A percentile compares a stretch with the other conserved stretches of the same genome.
Conservation (phyloP, 2,113 vertebrate species). For the Excalfactoria chinensis region DNA sequence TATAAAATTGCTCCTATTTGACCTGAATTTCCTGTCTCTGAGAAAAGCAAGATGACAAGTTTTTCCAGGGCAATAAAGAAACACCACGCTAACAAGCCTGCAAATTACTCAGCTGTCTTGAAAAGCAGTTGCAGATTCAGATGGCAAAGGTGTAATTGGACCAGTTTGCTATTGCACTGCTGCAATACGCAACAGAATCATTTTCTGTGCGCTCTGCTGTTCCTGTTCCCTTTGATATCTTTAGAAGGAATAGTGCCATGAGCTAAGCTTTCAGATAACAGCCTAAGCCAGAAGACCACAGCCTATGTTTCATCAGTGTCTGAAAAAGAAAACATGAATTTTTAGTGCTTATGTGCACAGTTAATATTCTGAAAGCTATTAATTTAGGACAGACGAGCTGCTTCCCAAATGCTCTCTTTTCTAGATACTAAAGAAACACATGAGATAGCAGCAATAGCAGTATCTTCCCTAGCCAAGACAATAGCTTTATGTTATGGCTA, state of each 20-base stretch:
- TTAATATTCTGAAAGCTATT: not conserved
- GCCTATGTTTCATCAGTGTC: not conserved
- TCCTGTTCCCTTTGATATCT: not conserved
- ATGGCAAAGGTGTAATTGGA: slow-evolving; percentile 3
- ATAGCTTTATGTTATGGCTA: not conserved
- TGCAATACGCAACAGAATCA: not conserved
- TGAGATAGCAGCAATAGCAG: not conserved
- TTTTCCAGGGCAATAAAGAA: slow-evolving; percentile 8
- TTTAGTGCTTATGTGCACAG: not conserved
- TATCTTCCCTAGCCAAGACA: not conserved
- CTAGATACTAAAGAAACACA: not conserved
- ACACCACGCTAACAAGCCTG: not conserved
- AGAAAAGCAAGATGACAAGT: not conserved
- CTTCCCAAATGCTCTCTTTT: not conserved
- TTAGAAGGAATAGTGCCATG: not conserved
- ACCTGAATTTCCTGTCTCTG: not conserved
- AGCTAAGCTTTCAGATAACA: not conserved
- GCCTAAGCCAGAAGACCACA: not conserved
- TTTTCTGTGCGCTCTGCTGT: not conserved
- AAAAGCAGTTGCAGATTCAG: not conserved
- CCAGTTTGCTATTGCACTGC: not conserved
- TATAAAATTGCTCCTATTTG: slow-evolving; percentile 16
- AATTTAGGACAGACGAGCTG: not conserved
- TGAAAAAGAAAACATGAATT: not conserved
- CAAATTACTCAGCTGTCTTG: not conserved